Conservation (phyloP, 2,888 invertebrate species). For the Sinohyriopsis cumingii region DNA sequence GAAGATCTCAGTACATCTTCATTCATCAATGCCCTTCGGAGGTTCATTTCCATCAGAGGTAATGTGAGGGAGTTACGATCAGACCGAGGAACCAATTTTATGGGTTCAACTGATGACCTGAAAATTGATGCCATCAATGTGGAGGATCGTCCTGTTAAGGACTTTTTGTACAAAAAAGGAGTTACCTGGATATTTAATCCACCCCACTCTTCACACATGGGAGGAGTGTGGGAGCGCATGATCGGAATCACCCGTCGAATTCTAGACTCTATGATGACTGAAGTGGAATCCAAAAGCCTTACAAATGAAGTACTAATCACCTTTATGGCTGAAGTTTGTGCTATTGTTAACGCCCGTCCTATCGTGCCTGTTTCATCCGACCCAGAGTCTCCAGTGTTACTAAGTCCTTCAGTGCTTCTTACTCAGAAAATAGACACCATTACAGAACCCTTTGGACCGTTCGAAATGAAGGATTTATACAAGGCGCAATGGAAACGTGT, state of each 20-base stretch:
- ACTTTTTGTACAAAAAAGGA: constrained; percentile 14
- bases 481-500: constrained; percentile 30
- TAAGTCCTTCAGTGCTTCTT: constrained; percentile 27
- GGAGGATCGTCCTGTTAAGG: constrained; percentile 15
- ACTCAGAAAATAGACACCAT: constrained; percentile 17
- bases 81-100: constrained; percentile 36
- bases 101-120: constrained; percentile 26
- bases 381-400: constrained; percentile 19
- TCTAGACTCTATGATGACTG: constrained; percentile 26
- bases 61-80: constrained; percentile 25
- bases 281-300: constrained; percentile 7
- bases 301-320: constrained; percentile 35
- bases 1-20: no score
- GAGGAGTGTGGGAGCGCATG: constrained; percentile 32
- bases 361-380: constrained; percentile 26
- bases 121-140: constrained; percentile 23
- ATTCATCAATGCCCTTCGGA: no score
- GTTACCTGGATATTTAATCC: constrained; percentile 32
- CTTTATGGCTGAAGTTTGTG: constrained; percentile 30
- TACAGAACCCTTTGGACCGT: neutral
- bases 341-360: constrained; percentile 29
- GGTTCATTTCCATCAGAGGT: constrained; percentile 28
- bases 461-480: constrained; percentile 18
- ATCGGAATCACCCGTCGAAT: constrained; percentile 29
- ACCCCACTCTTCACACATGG: constrained; percentile 34